Evolutionary conservation across 2,888 invertebrate species (phyloP).

Genomic region (Apantesis nais): DNA sequence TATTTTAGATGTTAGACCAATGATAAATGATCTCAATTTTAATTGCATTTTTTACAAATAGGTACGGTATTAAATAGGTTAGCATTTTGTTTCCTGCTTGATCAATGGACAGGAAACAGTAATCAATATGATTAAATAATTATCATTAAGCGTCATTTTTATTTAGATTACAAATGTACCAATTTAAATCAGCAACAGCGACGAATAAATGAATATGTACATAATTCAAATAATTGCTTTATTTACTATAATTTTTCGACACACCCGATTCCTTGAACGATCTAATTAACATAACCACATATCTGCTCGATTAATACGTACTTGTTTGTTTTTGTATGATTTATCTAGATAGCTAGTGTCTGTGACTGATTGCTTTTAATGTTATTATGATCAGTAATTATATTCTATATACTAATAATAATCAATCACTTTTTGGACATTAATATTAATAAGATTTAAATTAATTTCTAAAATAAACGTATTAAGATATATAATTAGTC

Average conservation of each 20-base stretch:
- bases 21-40: slow-evolving; percentile 12
- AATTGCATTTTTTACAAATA: slow-evolving; percentile 7
- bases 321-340: slow-evolving; percentile 47
- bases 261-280: slow-evolving; percentile 26
- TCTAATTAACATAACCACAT: slow-evolving; percentile 47
- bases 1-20: slow-evolving; percentile 8
- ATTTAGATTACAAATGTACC: slow-evolving; percentile 16
- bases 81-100: slow-evolving; percentile 4
- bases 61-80: slow-evolving; percentile 4
- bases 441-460: not conserved
- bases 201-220: slow-evolving; percentile 52
- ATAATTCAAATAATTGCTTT: slow-evolving; percentile 53
- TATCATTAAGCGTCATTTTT: slow-evolving; percentile 28
- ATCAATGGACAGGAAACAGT: slow-evolving; percentile 18
- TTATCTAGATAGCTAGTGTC: slow-evolving; percentile 29
- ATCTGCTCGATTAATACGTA: slow-evolving; percentile 16
- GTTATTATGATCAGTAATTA: slow-evolving; percentile 33
- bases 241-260: slow-evolving; percentile 49
- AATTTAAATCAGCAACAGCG: slow-evolving; percentile 15
- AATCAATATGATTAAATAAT: slow-evolving; percentile 22
- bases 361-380: slow-evolving; percentile 39
- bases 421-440: slow-evolving; percentile 37
- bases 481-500: not conserved
- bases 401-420: slow-evolving; percentile 26
- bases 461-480: not conserved